A percentile compares a stretch with the other conserved stretches of the same genome.
These are phyloP conservation scores for Eremobia ochroleuca DNA, from an alignment of 2,888 invertebrate genomes.

Conservation along the genomic window DNA sequence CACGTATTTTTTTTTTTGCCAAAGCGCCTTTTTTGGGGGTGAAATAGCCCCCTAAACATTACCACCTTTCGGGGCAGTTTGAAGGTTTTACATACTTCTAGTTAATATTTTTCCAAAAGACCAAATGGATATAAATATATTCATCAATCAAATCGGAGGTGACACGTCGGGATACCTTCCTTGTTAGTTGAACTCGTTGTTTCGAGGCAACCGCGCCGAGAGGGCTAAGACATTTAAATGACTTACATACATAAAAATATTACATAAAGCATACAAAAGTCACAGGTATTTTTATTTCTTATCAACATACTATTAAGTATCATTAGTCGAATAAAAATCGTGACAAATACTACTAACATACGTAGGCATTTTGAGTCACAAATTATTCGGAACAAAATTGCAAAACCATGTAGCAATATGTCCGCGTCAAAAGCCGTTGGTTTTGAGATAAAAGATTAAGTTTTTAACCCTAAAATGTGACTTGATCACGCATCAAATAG, in stretches of 20 bases:
- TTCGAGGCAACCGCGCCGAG: not conserved
- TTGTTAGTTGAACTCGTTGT: not conserved
- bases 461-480: conserved; percentile 67
- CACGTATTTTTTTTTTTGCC: no score
- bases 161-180: no score
- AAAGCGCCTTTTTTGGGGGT: no score
- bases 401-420: conserved; percentile 81
- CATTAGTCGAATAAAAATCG: conserved; percentile 36
- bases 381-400: conserved; percentile 74
- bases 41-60: no score
- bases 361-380: conserved; percentile 58
- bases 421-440: conserved; percentile 73
- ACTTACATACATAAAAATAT: not conserved
- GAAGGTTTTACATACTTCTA: no score
- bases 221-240: not conserved
- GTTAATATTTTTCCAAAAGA: no score
- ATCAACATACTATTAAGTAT: conserved; percentile 26
- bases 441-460: conserved; percentile 68
- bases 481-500: conserved; percentile 54
- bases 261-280: conserved; percentile 2
- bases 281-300: not conserved
- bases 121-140: no score
- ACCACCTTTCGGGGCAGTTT: no score
- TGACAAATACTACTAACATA: conserved; percentile 51
- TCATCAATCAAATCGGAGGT: no score